Conservation (phyloP, 2,888 invertebrate species). For the Oeneis ivallda region DNA sequence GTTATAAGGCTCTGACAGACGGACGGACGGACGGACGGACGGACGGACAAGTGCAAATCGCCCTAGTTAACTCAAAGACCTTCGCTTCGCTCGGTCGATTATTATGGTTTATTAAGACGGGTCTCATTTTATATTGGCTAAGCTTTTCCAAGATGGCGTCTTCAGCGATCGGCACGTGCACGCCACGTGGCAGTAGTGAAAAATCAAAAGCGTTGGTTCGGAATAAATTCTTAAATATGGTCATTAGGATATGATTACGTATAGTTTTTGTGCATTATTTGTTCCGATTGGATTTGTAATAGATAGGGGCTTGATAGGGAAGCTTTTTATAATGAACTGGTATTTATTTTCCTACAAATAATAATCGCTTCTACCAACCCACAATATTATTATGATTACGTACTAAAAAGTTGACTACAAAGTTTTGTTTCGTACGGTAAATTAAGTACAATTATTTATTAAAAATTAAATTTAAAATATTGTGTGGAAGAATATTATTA, state of each 20-base stretch:
- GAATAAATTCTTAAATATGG: constrained; percentile 75
- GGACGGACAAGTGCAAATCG: no score
- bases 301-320: constrained; percentile 60
- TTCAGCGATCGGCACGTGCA: constrained; percentile 59
- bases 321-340: constrained; percentile 27
- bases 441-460: neutral
- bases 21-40: no score
- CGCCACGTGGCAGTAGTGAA: constrained; percentile 68
- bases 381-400: neutral
- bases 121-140: constrained; percentile 47
- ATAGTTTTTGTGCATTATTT: constrained; percentile 60
- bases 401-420: neutral
- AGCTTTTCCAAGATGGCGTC: constrained; percentile 60
- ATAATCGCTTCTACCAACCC: neutral
- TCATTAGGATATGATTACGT: constrained; percentile 74
- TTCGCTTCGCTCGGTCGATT: no score
- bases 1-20: no score
- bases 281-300: constrained; percentile 66
- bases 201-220: constrained; percentile 72
- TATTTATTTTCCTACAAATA: constrained; percentile 31
- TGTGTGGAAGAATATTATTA: no score
- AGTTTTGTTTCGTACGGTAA: neutral
- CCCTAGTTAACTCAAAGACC: no score
- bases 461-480: no score
- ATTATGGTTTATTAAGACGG: neutral